These are phyloP conservation scores for Argyrosomus japonicus DNA, from an alignment of 2,113 vertebrate species.

Conservation along the genomic window DNA sequence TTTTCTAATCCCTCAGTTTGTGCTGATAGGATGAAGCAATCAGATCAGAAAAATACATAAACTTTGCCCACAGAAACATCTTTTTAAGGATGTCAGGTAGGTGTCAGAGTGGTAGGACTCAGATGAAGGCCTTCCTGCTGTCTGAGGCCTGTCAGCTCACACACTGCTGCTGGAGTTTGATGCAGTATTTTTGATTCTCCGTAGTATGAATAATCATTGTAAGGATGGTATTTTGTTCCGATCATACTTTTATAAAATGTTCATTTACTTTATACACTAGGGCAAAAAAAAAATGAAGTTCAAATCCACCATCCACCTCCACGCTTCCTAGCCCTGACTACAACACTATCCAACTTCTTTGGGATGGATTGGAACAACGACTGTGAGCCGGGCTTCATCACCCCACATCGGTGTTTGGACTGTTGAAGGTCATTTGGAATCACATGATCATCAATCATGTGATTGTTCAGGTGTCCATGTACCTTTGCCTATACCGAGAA, in stretches of 20 bases:
- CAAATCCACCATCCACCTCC: background rate
- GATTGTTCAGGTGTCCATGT: background rate
- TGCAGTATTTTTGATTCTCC: background rate
- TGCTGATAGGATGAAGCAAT: background rate
- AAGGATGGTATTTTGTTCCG: background rate
- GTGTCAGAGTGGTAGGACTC: background rate
- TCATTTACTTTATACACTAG: background rate
- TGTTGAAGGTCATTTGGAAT: too few species aligned
- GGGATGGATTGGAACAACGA: too few species aligned
- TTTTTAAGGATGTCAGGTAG: background rate
- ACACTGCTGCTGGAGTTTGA: constrained; percentile 1
- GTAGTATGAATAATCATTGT: background rate
- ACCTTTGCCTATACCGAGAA: background rate
- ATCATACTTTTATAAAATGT: background rate
- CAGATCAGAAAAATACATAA: background rate
- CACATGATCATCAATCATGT: background rate
- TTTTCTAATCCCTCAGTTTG: background rate
- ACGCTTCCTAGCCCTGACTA: background rate
- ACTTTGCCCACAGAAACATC: background rate
- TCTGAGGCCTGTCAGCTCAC: constrained; percentile 36
- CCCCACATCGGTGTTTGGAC: background rate
- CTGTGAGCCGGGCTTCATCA: background rate
- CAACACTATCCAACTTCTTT: background rate
- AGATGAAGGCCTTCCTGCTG: constrained; percentile 47
- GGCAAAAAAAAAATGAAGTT: background rate